Conservation (phyloP, 2,888 invertebrate species). For the Cheilosia pagana region DNA sequence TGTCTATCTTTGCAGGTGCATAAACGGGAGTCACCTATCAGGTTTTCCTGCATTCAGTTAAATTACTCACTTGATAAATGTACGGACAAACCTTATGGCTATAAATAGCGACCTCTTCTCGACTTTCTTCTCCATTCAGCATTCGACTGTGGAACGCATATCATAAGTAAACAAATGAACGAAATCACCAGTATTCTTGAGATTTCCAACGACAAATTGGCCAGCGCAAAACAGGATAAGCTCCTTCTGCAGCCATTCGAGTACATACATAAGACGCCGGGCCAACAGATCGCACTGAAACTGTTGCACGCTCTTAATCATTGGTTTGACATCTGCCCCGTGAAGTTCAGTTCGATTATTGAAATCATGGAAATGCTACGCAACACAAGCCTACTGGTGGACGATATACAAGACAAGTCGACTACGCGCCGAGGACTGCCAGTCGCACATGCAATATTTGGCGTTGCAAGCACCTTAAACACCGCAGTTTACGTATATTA, state of each 20-base stretch:
- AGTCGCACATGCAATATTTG: constrained; percentile 98
- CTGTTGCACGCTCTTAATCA: constrained; percentile 95
- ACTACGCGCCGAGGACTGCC: constrained; percentile 95
- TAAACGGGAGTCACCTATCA: too few species aligned
- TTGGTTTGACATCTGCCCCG: constrained; percentile 95
- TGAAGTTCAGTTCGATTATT: constrained; percentile 91
- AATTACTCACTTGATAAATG: too few species aligned
- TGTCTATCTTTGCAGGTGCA: too few species aligned
- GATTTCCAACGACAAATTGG: constrained; percentile 83
- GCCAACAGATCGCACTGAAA: constrained; percentile 95
- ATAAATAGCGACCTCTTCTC: too few species aligned
- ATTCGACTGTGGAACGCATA: not conserved
- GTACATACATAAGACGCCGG: constrained; percentile 96
- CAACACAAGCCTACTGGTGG: constrained; percentile 97
- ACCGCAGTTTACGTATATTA: constrained; percentile 97
- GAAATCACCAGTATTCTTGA: constrained; percentile 82
- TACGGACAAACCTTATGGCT: too few species aligned
- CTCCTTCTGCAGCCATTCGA: constrained; percentile 94
- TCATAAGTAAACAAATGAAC: constrained; percentile 77
- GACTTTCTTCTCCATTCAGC: not conserved
- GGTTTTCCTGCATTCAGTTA: too few species aligned
- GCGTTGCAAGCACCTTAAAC: constrained; percentile 96
- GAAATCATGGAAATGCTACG: constrained; percentile 98
- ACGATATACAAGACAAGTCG: constrained; percentile 99
- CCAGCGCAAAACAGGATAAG: constrained; percentile 88